A percentile compares a stretch with the other conserved stretches of the same genome.
Conservation (phyloP, 2,113 vertebrate genomes). For the Promerops cafer region DNA sequence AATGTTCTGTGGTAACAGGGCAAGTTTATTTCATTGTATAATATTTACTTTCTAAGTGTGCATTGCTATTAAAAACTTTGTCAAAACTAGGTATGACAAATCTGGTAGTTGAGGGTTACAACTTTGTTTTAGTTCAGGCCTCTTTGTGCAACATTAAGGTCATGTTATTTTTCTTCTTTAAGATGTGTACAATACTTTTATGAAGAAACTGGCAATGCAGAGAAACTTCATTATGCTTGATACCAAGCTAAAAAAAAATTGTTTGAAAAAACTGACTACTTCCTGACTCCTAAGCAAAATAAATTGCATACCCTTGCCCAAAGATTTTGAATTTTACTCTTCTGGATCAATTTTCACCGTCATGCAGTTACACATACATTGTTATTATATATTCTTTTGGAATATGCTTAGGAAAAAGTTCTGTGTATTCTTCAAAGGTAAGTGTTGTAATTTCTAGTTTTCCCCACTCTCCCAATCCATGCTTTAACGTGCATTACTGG, state of each 20-base stretch:
- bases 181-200: neutral
- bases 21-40: neutral
- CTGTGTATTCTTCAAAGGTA: constrained; percentile 30
- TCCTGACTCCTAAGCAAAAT: neutral
- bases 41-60: neutral
- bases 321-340: neutral
- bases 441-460: constrained; percentile 45
- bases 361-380: neutral
- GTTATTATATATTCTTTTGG: neutral
- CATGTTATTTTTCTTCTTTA: no score
- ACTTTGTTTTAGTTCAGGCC: neutral
- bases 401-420: constrained; percentile 19
- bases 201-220: neutral
- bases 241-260: neutral
- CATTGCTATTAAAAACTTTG: neutral
- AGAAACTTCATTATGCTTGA: neutral
- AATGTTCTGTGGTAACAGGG: neutral
- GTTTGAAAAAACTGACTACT: neutral
- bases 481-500: constrained; percentile 10
- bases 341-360: neutral
- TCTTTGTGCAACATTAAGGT: constrained; percentile 11
- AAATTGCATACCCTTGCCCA: neutral
- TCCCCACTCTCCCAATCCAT: neutral
- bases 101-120: neutral
- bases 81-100: neutral